Percentiles rank a stretch among this genome's conserved stretches.
These are phyloP conservation scores for Meandrina meandrites DNA, from an alignment of 92 coral and sea anemone genomes.

Conservation along the genomic window DNA sequence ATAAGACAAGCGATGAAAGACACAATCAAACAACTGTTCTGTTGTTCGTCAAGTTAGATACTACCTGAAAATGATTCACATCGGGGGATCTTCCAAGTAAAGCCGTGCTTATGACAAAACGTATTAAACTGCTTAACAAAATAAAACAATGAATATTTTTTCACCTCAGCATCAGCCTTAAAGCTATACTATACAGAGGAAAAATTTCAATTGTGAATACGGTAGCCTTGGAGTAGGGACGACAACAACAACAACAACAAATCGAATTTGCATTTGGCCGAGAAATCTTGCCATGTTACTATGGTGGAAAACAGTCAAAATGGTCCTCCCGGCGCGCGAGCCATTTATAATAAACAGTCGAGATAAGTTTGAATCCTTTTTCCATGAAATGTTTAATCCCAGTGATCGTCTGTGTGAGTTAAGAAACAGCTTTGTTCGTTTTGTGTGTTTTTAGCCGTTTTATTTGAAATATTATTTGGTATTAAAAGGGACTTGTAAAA, in stretches of 20 bases:
- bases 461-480: not conserved
- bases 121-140: not conserved
- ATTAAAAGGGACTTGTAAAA: not conserved
- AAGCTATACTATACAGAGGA: not conserved
- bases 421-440: not conserved
- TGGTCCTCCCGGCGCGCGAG: too few species aligned
- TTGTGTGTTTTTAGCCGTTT: too few species aligned
- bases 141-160: too few species aligned
- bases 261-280: too few species aligned
- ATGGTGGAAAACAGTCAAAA: too few species aligned
- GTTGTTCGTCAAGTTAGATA: not conserved
- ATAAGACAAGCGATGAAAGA: conserved; percentile 5
- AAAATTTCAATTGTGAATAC: not conserved
- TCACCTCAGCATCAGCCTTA: not conserved
- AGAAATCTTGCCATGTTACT: too few species aligned
- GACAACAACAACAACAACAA: too few species aligned
- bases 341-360: not conserved
- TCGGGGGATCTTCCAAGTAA: not conserved
- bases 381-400: not conserved
- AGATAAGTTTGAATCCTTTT: not conserved
- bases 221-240: not conserved
- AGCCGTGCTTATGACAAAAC: not conserved
- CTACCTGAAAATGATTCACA: not conserved
- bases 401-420: too few species aligned
- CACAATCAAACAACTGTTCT: not conserved